Percentiles rank a stretch among this genome's conserved stretches.
Evolutionary conservation across 2,797 vertebrate species (phyloP).

Genomic region (Otolemur crassicaudatus): DNA sequence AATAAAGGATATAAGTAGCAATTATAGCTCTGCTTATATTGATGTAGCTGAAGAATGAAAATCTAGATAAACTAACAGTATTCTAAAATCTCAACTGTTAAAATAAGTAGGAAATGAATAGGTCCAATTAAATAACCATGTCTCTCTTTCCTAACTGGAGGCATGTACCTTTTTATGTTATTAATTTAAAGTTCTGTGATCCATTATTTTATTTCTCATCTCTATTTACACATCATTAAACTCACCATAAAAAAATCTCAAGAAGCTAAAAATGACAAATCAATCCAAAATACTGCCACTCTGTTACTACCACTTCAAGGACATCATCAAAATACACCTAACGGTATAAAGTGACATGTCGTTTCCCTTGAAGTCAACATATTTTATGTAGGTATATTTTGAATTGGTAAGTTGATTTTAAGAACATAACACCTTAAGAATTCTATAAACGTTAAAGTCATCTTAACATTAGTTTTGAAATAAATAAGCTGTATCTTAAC

Average conservation of each 20-base stretch:
- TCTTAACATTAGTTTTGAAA: not conserved
- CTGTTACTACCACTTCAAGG: not conserved
- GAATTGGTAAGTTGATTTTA: not conserved
- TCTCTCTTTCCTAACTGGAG: not conserved
- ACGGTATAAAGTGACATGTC: not conserved
- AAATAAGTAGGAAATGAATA: slow-evolving; percentile 32
- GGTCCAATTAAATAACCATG: not conserved
- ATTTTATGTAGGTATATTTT: not conserved
- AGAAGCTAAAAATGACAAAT: not conserved
- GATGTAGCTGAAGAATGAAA: not conserved
- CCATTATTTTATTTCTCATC: not conserved
- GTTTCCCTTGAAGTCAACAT: not conserved
- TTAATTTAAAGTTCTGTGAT: not conserved
- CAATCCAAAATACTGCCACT: not conserved
- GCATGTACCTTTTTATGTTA: not conserved
- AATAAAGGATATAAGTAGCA: not conserved
- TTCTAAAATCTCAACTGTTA: not conserved
- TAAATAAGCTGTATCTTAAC: not conserved
- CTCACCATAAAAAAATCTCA: not conserved
- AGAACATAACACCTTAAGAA: not conserved
- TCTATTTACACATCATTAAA: slow-evolving; percentile 42
- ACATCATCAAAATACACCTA: not conserved
- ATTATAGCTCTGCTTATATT: not conserved
- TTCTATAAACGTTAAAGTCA: not conserved
- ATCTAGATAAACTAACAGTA: not conserved